Base-by-base conservation (phyloP, 2,113 vertebrate genomes). In the Pelobates fuscus region DNA sequence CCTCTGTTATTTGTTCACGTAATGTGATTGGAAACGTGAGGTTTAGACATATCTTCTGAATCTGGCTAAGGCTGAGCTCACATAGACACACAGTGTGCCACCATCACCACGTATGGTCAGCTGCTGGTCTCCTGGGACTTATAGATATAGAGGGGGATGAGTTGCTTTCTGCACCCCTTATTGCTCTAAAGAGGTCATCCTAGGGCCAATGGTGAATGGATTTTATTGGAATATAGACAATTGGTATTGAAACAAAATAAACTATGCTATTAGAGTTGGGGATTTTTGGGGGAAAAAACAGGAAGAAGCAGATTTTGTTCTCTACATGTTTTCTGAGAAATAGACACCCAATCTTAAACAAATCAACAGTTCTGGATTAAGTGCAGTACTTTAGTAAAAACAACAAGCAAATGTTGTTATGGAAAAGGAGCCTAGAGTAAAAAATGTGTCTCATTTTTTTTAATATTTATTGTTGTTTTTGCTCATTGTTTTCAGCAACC, bases 221-320 rank as follows among this genome's bases (percentile, higher is more conserved):
- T 54, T 54, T 15, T 10, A 21, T 6, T 57, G 90, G 89, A 87
- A 84, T 82, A 77, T 79, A 24, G 44, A 49, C 15, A 49, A 75
- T 67, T 87, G 87, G 84, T 85, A 82, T 80, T 78, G 77, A 2
- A 84, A 72, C 82, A 79, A 78, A 44, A 86, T 88, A 87, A 88
- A 91, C 88, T 70, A 81, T 89, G 88, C 86, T 89, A 86, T 91
- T 85, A 90, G 87, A 86, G 90, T 88, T 73, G 76, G 82, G 83
- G 69, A 86, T 80, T 81, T 74, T 81, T 77, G 82, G 85, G 81
- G 84, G 81, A 77, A 70, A 81, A 84, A 78, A 76, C 71, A 74
- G 77, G 83, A 69, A 68, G 58, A 78, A 65, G 79, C 59, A 79
- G 69, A 8, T 80, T 77, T 75, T 80, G 79, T 81, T 85, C 81